Percentiles rank a stretch among this genome's conserved stretches.
Conservation (phyloP, 1,140 invertebrate genomes). For the Drosophila bipectinata region DNA sequence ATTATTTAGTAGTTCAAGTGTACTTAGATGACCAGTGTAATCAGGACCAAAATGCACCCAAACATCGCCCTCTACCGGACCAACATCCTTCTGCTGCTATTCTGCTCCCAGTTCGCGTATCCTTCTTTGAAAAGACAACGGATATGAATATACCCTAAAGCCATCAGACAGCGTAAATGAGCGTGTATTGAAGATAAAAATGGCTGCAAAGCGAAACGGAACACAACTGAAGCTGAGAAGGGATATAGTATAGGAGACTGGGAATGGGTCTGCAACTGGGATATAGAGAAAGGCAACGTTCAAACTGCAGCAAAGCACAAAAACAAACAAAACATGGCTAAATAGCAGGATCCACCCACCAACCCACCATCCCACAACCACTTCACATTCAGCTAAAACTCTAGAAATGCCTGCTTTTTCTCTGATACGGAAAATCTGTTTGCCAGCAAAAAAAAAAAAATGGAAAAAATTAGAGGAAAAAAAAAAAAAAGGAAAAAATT, state of each 20-base stretch:
- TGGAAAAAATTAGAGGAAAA: constrained; percentile 6
- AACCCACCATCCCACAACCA: constrained; percentile 4
- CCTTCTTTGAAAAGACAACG: constrained; percentile 59
- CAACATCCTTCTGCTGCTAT: constrained; percentile 26
- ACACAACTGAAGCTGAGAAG: constrained; percentile 18
- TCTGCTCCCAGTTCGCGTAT: constrained; percentile 38
- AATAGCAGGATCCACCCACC: constrained; percentile 54
- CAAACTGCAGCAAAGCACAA: constrained; percentile 50
- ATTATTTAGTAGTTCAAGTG: not conserved
- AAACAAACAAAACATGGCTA: constrained; percentile 75
- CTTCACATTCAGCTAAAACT: constrained; percentile 39
- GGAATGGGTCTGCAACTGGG: not conserved
- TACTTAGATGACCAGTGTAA: constrained; percentile 17
- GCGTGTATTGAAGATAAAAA: constrained; percentile 77
- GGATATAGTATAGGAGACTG: not conserved
- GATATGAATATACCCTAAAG: constrained; percentile 79
- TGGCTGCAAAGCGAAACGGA: constrained; percentile 43
- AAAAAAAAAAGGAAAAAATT: constrained; percentile 11
- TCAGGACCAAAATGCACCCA: constrained; percentile 39
- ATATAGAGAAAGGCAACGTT: constrained; percentile 14
- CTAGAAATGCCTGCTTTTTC: constrained; percentile 42
- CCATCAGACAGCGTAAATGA: constrained; percentile 80
- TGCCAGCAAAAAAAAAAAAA: constrained; percentile 43
- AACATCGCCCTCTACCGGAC: constrained; percentile 13
- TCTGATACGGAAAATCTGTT: constrained; percentile 72